Evolutionary conservation across 2,797 vertebrate species (phyloP), one percentile per base, ranked within the genome.

Genomic region (Eleutherodactylus coqui): DNA sequence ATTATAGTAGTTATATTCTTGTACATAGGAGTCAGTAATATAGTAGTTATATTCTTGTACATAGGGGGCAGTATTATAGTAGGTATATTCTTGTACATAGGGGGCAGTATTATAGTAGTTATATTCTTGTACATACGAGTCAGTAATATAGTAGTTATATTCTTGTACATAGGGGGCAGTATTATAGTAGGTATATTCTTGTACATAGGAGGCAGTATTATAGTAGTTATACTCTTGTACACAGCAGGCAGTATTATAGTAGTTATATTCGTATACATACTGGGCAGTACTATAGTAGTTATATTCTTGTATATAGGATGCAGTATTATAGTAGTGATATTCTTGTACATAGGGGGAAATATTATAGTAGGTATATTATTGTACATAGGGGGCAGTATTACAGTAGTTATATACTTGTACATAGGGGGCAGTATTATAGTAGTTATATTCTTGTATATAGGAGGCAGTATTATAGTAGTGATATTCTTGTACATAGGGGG

Each of bases 371-470:
- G 34, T 67, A 34, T 67, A 67, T 67, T 67, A 29, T 67, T 67
- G 62, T 67, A 67, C 16, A 67, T 67, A 19, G 55, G n/a, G 6
- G 55, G 55, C 62, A 67, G 29, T 67, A 34, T 34, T 67, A 67
- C 19, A 34, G 62, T 34, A 34, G 13, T 34, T 34, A 34, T 34
- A 34, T 67, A 34, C 29, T 67, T 34, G 14, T 67, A 34, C 16
- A 34, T n/a, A n/a, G n/a, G n/a, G 60, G 60, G 58, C 60, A 62
- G 27, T 62, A 62, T 62, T 62, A 64, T 64, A 64, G 29, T 58
- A 58, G 53, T 58, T n/a, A 60, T 60, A 60, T 60, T 60, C n/a
- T 60, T 60, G 55, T 60, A 60, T 4, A 60, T 60, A 60, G 55
- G n/a, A 13, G 55, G 55, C 62, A 67, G 29, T 67, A 34, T 34